Evolutionary conservation across 2,888 invertebrate genomes (phyloP).

Genomic region (Drosophila acutilabella): DNA sequence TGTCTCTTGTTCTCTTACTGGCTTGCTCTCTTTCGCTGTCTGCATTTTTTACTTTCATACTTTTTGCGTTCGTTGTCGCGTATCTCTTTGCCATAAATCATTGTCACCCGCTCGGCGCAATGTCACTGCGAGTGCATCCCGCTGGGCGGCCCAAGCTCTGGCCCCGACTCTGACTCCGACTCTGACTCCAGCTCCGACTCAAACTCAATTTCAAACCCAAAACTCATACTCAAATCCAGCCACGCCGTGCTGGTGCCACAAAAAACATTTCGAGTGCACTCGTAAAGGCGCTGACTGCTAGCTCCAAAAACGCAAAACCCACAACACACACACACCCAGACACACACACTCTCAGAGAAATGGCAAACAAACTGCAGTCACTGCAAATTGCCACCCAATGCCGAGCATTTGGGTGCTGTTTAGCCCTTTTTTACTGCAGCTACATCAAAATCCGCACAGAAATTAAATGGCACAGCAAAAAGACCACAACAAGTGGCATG

Average conservation of each 20-base stretch:
- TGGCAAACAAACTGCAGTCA: constrained; percentile 54
- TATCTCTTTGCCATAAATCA: constrained; percentile 84
- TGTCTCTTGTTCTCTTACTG: constrained; percentile 6
- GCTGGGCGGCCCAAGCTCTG: constrained; percentile 70
- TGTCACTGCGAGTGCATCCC: constrained; percentile 82
- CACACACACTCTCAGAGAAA: constrained; percentile 14
- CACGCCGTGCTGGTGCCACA: constrained; percentile 6
- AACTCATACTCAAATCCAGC: constrained; percentile 16
- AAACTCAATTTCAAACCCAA: constrained; percentile 7
- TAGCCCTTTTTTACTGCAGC: constrained; percentile 65
- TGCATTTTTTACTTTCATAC: constrained; percentile 48
- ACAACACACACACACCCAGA: constrained; percentile 20
- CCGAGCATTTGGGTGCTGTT: constrained; percentile 41
- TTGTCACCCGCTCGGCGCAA: constrained; percentile 83
- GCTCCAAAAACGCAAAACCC: constrained; percentile 52
- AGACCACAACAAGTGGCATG: constrained; percentile 63
- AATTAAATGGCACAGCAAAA: constrained; percentile 62
- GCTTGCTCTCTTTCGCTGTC: constrained; percentile 14
- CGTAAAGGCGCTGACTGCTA: constrained; percentile 52
- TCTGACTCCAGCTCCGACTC: constrained; percentile 24
- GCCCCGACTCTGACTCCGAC: constrained; percentile 28
- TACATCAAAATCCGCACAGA: constrained; percentile 65
- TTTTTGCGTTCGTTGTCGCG: constrained; percentile 81
- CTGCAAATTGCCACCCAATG: constrained; percentile 71
- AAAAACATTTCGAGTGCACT: constrained; percentile 24